Base-by-base conservation (phyloP, 37 sponge, comb jelly and placozoan genomes). In the Geodia barretti region DNA sequence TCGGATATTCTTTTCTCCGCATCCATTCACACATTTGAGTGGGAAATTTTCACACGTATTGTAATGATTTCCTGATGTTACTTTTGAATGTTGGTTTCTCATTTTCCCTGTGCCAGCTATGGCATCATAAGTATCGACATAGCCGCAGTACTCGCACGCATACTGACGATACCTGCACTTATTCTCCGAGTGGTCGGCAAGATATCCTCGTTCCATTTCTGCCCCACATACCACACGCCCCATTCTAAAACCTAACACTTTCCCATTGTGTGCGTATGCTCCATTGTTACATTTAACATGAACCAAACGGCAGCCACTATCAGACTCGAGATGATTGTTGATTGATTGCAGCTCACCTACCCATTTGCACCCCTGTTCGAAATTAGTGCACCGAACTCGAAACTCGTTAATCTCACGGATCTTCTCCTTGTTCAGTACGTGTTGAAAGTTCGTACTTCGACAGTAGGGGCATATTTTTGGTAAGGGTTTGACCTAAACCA, bases 281-380 rank as follows among this genome's bases (percentile, higher is more conserved):
- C 30, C 36, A 35, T 77, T 77, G 1, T 60, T 1, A n/a, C 77
- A 63, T 36, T n/a, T 28, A 17, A 79, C 54, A 1, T 1, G 1
- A 0, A 33, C 40, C 20, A 20, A 58, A 1, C 35, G 39, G 35
- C 72, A 80, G 1, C 77, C 77, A 17, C 37, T 39, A 24, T 60
- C 61, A 23, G 70, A 69, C 28, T 80, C 35, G 0, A 60, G 23
- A 21, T 80, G 81, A 5, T 14, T 1, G 8, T 71, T 1, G 9
- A 70, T 34, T 1, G 0, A 24, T 60, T 62, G 2, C 24, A 71
- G 4, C 25, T 80, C 60, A 11, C 68, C 68, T 32, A 28, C 34
- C 81, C 72, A 80, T 8, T 70, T 2, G 32, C 81, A 80, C 1
- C 81, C 81, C 20, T 70, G 17, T 21, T 41, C 32, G 11, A 30